These are phyloP conservation scores for Rhizomys pruinosus DNA, from an alignment of 2,113 vertebrate genomes.

Conservation along the genomic window DNA sequence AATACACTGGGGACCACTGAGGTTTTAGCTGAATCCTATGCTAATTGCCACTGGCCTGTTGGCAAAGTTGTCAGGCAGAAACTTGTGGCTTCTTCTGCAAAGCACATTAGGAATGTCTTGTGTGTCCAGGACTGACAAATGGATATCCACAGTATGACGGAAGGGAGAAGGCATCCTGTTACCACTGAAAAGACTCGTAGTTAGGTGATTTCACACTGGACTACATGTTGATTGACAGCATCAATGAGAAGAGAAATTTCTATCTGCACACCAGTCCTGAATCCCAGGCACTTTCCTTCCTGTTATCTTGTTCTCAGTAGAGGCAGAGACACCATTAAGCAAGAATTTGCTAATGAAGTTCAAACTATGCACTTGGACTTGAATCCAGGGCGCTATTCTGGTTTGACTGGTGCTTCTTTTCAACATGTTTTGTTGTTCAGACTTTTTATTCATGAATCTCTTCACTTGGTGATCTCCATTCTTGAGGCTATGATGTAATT, in stretches of 20 bases:
- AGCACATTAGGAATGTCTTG: not conserved
- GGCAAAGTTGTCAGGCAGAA: too few species aligned
- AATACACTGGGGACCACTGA: not conserved
- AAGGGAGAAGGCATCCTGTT: not conserved
- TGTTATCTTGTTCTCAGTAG: not conserved
- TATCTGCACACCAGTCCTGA: not conserved
- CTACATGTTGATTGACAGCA: not conserved
- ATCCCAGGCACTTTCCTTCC: not conserved
- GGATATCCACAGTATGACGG: not conserved
- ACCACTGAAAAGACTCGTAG: not conserved
- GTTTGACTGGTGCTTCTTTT: slow-evolving; percentile 23
- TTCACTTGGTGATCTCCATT: slow-evolving; percentile 45
- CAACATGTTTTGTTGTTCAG: slow-evolving; percentile 13
- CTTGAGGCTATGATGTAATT: not conserved
- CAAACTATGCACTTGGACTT: not conserved
- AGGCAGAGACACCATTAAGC: not conserved
- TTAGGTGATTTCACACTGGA: not conserved
- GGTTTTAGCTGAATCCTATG: not conserved
- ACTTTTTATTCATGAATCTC: slow-evolving; percentile 10
- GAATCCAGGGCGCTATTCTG: not conserved
- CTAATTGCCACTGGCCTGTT: not conserved
- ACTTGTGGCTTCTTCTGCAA: not conserved
- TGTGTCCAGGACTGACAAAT: not conserved
- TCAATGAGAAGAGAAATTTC: not conserved
- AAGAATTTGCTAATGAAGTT: slow-evolving; percentile 56